These are phyloP conservation scores for Miniopterus natalensis DNA, from an alignment of 2,113 vertebrate species.

Conservation along the genomic window DNA sequence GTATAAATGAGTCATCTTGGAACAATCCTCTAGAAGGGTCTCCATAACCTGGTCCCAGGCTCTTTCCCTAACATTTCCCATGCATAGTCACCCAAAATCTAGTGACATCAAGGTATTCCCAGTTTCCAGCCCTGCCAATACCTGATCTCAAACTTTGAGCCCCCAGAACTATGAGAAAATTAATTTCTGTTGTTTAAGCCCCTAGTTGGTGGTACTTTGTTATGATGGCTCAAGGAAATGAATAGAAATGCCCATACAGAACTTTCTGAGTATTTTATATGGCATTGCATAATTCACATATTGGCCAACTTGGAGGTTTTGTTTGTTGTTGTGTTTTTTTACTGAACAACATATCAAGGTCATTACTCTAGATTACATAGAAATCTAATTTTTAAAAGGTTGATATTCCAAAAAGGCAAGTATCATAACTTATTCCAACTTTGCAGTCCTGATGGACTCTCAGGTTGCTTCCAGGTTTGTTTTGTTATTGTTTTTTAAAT, in stretches of 20 bases:
- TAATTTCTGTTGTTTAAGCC: background rate
- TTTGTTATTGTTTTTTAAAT: too few relatives aligned
- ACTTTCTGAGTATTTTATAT: too few relatives aligned
- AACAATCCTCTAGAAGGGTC: background rate
- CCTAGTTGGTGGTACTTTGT: background rate
- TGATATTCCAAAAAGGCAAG: background rate
- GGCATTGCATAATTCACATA: background rate
- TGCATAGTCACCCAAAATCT: background rate
- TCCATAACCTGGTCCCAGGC: rapidly evolving
- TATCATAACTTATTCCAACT: background rate
- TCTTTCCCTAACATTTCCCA: background rate
- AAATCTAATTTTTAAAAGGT: background rate
- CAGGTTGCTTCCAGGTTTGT: background rate
- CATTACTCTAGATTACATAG: background rate
- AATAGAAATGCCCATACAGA: background rate
- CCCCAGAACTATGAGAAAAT: background rate
- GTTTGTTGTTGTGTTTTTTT: background rate
- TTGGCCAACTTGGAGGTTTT: background rate
- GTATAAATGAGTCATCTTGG: background rate
- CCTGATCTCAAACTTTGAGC: background rate
- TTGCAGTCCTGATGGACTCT: background rate
- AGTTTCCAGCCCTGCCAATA: background rate
- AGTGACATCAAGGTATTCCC: background rate
- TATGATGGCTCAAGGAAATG: background rate
- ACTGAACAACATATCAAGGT: background rate